Evolutionary conservation across 2,888 invertebrate genomes (phyloP), one percentile per base, ranked within the genome.

Genomic region (Chironomus riparius): DNA sequence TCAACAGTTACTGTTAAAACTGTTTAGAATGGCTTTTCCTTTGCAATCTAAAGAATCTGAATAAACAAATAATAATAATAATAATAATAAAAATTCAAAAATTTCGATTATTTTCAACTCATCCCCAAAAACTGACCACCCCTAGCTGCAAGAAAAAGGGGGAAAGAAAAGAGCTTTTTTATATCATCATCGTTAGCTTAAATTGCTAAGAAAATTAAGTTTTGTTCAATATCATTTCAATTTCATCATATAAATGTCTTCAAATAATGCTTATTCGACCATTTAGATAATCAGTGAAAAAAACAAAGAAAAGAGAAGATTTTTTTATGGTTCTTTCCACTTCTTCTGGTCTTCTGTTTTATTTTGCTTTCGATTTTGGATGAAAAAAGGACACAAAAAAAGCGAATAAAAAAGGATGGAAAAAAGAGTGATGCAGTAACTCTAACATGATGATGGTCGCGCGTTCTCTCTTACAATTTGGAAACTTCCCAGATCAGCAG

Each of bases 181-280:
- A 65, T 65, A 24, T 65, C 65, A 24, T 65, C 65, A 24, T 65
- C 65, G 65, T 65, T 65, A 65, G 65, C 65, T 65, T 24, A 65
- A 65, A 65, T 65, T 24, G 65, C 65, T 65, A 47, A 38, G 71
- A 71, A 71, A 72, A 72, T 72, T 72, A 61, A 61, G 62, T 61
- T 28, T 61, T 62, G 13, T 62, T 62, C 38, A 72, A 72, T 72
- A 72, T 72, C 72, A 72, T 72, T 72, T 72, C 72, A 72, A 61
- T 72, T 72, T 72, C 50, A 72, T 72, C 72, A 72, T 72, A 61
- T 72, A 62, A 72, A 72, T 72, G 72, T 24, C 61, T 72, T 62
- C 62, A 50, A 72, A 72, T 72, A 72, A 72, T 72, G 72, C 72
- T 72, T 38, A 72, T 18, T 38, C 61, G 38, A 61, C 72, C 61